Conservation (phyloP, 2,888 invertebrate species). For the Mechanitis messenoides region DNA sequence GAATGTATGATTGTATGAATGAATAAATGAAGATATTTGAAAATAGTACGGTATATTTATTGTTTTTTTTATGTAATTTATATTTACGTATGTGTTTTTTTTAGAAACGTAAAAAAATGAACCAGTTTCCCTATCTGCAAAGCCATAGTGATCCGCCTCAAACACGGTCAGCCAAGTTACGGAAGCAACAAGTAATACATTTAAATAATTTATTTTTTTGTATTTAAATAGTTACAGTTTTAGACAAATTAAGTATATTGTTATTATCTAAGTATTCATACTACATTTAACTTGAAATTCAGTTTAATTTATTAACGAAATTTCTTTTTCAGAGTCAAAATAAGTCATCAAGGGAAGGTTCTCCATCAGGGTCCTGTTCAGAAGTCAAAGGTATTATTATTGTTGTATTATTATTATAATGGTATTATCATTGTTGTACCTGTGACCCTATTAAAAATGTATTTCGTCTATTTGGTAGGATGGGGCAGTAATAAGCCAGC, state of each 20-base stretch:
- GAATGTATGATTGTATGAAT: too few species aligned
- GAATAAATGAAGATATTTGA: too few species aligned
- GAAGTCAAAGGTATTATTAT: constrained; percentile 56
- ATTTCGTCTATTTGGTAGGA: constrained; percentile 32
- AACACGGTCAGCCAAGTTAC: constrained; percentile 74
- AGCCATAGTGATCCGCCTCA: constrained; percentile 67
- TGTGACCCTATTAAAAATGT: neutral
- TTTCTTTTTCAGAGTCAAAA: constrained; percentile 45
- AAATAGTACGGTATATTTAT: neutral
- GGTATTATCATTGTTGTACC: neutral
- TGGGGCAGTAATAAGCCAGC: constrained; percentile 57
- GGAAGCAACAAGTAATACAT: constrained; percentile 74
- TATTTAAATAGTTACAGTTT: too few species aligned
- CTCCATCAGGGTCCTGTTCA: constrained; percentile 63
- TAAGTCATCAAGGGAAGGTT: constrained; percentile 65
- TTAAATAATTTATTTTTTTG: constrained; percentile 11
- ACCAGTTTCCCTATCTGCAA: constrained; percentile 68
- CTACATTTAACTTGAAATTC: too few species aligned
- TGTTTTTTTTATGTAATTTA: neutral
- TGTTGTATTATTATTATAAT: neutral
- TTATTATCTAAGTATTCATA: too few species aligned
- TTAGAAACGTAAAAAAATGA: constrained; percentile 69
- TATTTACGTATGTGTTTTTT: constrained; percentile 30
- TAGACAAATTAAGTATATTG: too few species aligned
- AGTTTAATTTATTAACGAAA: neutral